Base-by-base conservation (phyloP, 2,888 invertebrate genomes). In the Amphipyra berbera region DNA sequence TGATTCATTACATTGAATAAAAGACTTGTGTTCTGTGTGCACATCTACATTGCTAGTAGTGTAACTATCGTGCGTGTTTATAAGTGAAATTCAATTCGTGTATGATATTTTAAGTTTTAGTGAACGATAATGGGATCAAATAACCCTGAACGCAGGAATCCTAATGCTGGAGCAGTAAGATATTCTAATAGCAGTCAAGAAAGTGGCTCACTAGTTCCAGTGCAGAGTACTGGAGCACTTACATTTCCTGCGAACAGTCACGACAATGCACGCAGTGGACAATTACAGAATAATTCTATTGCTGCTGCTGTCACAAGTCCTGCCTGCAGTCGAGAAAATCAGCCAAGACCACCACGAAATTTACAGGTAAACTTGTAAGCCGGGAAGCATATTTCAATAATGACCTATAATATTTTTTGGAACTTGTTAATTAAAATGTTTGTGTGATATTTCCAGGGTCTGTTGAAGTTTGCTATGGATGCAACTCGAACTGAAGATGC, bases 401-500 rank as follows among this genome's bases (percentile, higher is more conserved):
- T n/a, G n/a, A n/a, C n/a, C n/a, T n/a, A n/a, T n/a, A n/a, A n/a
- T n/a, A n/a, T n/a, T n/a, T n/a, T n/a, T n/a, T n/a, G n/a, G n/a
- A n/a, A n/a, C n/a, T n/a, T n/a, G n/a, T n/a, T n/a, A n/a, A n/a
- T n/a, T n/a, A 7, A 7, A 6, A 30, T 30, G 30, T 30, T 59
- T 27, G 2, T 44, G 44, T 44, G 13, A 40, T 89, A 8, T 14
- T 70, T 66, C 6, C 58, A 96, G 95, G 97, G 97, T 12, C 88
- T 97, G 2, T 90, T 97, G 12, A 92, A 96, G 63, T 97, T 96
- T 89, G 96, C 97, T 0, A 96, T 97, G 95, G 96, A 97, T 83
- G 96, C 96, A 0, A 96, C 96, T 0, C 94, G 94, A 79, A 84
- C 90, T 21, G 96, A 96, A 83, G 96, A 96, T 88, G 95, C 95